A percentile compares a stretch with the other conserved stretches of the same genome.
phyloP scores from a whole-genome alignment of 2,888 invertebrate genomes.

The Scrobipalpa atriplicella region DNA sequence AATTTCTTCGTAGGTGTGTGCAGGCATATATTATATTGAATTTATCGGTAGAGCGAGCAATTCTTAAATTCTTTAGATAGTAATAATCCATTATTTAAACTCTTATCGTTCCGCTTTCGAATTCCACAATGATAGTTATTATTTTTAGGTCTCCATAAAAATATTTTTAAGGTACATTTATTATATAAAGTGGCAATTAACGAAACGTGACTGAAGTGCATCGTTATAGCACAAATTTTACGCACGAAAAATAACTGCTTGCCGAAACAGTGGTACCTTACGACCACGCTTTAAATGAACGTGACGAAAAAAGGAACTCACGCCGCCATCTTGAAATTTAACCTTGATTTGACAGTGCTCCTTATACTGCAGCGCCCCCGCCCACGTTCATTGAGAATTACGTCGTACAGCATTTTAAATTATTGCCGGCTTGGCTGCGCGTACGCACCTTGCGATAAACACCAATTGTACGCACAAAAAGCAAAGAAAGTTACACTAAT shows the following conservation, averaged over 20 bases:
- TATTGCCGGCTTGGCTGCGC: conserved; percentile 10
- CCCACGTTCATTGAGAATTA: no score
- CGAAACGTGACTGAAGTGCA: conserved; percentile 19
- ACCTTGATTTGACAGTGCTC: no score
- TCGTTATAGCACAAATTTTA: conserved; percentile 14
- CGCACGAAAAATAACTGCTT: conserved; percentile 14
- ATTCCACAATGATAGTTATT: not conserved
- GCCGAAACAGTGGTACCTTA: not conserved
- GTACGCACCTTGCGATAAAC: conserved; percentile 21
- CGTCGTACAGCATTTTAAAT: conserved; percentile 8
- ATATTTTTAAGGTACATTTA: not conserved
- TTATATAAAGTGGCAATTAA: conserved; percentile 24
- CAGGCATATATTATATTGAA: not conserved
- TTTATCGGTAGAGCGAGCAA: no score
- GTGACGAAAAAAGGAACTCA: no score
- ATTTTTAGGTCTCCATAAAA: not conserved
- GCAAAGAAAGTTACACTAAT: conserved; percentile 22
- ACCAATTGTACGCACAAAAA: conserved; percentile 19
- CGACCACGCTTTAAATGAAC: no score
- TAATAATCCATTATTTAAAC: not conserved
- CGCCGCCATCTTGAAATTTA: no score
- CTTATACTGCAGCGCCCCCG: no score
- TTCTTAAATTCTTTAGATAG: no score
- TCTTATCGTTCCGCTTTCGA: conserved; percentile 8
- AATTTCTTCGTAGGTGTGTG: no score